These are phyloP conservation scores for Mesitornis unicolor DNA, from an alignment of 2,113 vertebrate species.

Conservation along the genomic window DNA sequence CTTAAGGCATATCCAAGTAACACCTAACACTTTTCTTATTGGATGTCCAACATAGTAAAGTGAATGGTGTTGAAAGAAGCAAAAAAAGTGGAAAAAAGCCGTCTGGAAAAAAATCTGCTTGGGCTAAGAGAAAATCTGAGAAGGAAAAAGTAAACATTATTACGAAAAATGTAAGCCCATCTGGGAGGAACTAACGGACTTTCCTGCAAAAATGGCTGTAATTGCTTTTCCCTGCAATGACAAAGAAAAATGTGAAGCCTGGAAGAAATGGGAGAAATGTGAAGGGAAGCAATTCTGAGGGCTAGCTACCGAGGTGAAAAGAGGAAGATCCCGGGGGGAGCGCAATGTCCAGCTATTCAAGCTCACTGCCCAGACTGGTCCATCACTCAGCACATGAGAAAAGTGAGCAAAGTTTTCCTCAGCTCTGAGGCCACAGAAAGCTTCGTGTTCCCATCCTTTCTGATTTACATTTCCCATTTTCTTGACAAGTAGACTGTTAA, in stretches of 20 bases:
- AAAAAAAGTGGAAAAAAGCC: neutral
- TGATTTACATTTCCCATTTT: neutral
- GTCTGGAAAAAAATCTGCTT: neutral
- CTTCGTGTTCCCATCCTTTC: neutral
- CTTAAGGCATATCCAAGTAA: neutral
- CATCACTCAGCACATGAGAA: neutral
- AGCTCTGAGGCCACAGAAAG: neutral
- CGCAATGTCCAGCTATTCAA: neutral
- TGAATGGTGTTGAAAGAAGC: neutral
- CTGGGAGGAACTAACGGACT: neutral
- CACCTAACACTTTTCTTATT: neutral
- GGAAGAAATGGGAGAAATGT: neutral
- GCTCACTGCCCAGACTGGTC: neutral
- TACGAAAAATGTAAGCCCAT: neutral
- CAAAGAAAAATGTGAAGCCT: neutral
- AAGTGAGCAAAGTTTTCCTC: neutral
- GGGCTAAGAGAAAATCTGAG: neutral
- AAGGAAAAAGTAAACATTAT: neutral
- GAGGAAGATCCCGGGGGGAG: neutral
- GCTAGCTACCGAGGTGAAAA: neutral
- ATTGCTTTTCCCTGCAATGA: neutral
- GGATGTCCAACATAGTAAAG: neutral
- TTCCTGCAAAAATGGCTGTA: neutral
- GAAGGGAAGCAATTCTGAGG: neutral
- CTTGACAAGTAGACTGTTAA: neutral